Conservation (phyloP, 1,140 invertebrate genomes). For the Drosophila pruinosa region DNA sequence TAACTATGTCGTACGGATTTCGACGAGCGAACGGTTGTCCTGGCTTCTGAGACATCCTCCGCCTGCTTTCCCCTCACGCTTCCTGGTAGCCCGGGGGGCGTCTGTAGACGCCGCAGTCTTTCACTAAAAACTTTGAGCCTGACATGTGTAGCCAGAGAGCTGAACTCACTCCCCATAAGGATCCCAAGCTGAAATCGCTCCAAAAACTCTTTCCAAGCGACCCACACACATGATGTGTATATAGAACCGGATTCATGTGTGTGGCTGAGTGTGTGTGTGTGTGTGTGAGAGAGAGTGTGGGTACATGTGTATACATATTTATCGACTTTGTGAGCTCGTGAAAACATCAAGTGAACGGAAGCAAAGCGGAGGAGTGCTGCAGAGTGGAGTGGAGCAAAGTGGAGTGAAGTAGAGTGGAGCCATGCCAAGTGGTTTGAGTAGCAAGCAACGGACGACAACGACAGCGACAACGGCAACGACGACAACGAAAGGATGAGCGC, state of each 20-base stretch:
- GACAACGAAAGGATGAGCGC: background rate
- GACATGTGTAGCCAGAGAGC: slow-evolving; percentile 66
- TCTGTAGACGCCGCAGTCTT: slow-evolving; percentile 64
- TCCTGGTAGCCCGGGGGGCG: background rate
- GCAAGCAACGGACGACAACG: slow-evolving; percentile 35
- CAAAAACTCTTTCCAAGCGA: slow-evolving; percentile 8
- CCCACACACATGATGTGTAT: slow-evolving; percentile 23
- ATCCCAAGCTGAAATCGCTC: background rate
- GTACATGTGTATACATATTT: slow-evolving; percentile 65
- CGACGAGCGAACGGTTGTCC: slow-evolving; percentile 24
- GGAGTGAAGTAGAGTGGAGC: slow-evolving; percentile 20
- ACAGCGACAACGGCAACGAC: slow-evolving; percentile 17
- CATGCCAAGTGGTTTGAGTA: slow-evolving; percentile 58
- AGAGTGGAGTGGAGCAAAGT: slow-evolving; percentile 11
- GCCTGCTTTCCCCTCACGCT: no score
- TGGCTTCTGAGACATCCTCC: slow-evolving; percentile 31
- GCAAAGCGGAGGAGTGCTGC: slow-evolving; percentile 24
- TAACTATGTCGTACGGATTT: slow-evolving; percentile 32
- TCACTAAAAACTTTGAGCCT: slow-evolving; percentile 72
- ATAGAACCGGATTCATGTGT: slow-evolving; percentile 5
- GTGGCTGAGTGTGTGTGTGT: background rate
- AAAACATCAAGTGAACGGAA: slow-evolving; percentile 79
- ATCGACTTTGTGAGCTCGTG: slow-evolving; percentile 78
- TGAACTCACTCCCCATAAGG: slow-evolving; percentile 21
- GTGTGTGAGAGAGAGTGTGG: background rate